These are phyloP conservation scores for Drosophila trapezifrons DNA, from an alignment of 1,140 invertebrate genomes.

Conservation along the genomic window DNA sequence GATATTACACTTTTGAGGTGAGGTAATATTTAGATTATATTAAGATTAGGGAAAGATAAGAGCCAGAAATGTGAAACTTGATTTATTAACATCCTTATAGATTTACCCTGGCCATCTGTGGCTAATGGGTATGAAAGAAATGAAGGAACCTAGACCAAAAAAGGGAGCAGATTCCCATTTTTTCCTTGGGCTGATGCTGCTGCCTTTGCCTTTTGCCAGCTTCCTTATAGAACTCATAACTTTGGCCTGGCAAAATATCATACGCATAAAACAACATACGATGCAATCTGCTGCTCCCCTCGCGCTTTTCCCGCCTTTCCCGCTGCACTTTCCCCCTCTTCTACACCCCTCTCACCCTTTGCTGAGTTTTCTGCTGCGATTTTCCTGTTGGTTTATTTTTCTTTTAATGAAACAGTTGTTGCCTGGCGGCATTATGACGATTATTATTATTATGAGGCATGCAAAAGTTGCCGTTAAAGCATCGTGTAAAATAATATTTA, in stretches of 20 bases:
- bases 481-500: constrained; percentile 81
- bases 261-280: constrained; percentile 79
- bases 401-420: constrained; percentile 79
- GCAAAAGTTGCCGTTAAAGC: constrained; percentile 79
- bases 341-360: too few relatives aligned
- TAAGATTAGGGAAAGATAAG: too few relatives aligned
- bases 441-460: constrained; percentile 81
- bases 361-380: constrained; percentile 14
- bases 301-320: background rate
- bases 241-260: constrained; percentile 79
- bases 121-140: constrained; percentile 2
- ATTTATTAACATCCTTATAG: too few relatives aligned
- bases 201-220: constrained; percentile 47
- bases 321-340: background rate
- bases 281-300: constrained; percentile 9
- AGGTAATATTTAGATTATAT: too few relatives aligned
- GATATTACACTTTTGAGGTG: too few relatives aligned
- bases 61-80: too few relatives aligned
- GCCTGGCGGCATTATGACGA: constrained; percentile 76
- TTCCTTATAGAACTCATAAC: constrained; percentile 56
- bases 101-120: too few relatives aligned
- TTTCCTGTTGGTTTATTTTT: constrained; percentile 60
- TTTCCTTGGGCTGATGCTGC: constrained; percentile 36
- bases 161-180: constrained; percentile 66
- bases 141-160: constrained; percentile 17